These are phyloP conservation scores for Porites australiensis DNA, from an alignment of 64 coral and sea anemone species.

Conservation along the genomic window DNA sequence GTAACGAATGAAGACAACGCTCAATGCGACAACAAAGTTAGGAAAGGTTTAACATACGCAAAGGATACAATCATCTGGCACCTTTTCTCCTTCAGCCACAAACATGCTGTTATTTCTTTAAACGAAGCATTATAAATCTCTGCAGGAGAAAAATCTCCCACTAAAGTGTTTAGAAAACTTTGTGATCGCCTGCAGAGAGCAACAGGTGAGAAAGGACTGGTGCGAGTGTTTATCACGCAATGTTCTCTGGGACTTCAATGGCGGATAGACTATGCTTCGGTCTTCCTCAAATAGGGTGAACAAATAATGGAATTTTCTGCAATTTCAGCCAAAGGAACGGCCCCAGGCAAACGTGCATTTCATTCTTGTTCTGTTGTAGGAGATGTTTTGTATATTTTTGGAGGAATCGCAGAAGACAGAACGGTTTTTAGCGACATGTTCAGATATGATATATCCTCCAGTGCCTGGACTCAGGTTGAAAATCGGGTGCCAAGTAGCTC, in stretches of 20 bases:
- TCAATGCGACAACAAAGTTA: background rate
- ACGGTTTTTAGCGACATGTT: constrained; percentile 72
- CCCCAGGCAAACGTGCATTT: constrained; percentile 76
- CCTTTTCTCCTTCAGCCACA: constrained; percentile 76
- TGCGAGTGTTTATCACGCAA: background rate
- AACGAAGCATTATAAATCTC: constrained; percentile 7
- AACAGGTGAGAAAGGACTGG: constrained; percentile 42
- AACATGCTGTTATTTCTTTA: constrained; percentile 34
- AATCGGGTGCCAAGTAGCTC: background rate
- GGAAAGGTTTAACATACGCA: background rate
- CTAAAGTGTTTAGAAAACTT: constrained; percentile 23
- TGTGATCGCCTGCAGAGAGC: background rate
- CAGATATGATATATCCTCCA: constrained; percentile 63
- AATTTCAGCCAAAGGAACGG: constrained; percentile 16
- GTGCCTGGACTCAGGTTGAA: constrained; percentile 73
- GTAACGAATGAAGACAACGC: background rate
- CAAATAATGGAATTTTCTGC: constrained; percentile 59
- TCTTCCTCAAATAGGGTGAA: background rate
- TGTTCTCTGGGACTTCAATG: constrained; percentile 56
- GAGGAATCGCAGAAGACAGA: constrained; percentile 85
- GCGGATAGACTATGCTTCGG: constrained; percentile 22
- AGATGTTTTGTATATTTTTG: constrained; percentile 81
- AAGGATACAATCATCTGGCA: constrained; percentile 74
- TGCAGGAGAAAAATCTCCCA: background rate
- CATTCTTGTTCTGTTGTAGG: constrained; percentile 88